Evolutionary conservation across 2,888 invertebrate genomes (phyloP).

Genomic region (Congeria kusceri): DNA sequence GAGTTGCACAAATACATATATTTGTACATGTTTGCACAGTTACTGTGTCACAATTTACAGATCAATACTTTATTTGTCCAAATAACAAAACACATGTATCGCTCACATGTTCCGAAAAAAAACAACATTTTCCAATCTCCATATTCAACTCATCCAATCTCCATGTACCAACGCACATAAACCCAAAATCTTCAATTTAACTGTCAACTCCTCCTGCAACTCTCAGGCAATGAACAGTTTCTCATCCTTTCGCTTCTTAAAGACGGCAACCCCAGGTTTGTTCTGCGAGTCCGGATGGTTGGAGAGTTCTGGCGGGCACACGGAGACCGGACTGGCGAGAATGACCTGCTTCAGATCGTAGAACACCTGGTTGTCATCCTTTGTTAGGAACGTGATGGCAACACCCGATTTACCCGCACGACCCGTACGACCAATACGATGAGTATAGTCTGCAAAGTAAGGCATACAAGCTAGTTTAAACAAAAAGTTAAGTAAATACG

Average conservation of each 20-base stretch:
- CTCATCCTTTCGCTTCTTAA: conserved; percentile 89
- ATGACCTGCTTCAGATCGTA: conserved; percentile 97
- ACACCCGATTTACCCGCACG: conserved; percentile 99
- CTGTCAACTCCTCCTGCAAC: neutral
- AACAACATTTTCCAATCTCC: too few species aligned
- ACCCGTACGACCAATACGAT: conserved; percentile 99
- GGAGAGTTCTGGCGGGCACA: conserved; percentile 97
- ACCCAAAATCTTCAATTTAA: too few species aligned
- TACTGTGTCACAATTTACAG: too few species aligned
- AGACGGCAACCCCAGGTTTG: conserved; percentile 96
- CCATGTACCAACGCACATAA: too few species aligned
- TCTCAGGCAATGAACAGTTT: conserved; percentile 70
- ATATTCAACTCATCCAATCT: too few species aligned
- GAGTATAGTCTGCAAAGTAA: conserved; percentile 89
- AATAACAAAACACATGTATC: too few species aligned
- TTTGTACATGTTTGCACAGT: too few species aligned
- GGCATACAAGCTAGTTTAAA: too few species aligned
- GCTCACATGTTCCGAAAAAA: too few species aligned
- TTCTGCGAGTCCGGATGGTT: conserved; percentile 99
- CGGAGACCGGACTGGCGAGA: conserved; percentile 95
- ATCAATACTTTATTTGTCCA: too few species aligned
- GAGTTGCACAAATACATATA: too few species aligned
- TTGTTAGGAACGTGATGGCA: conserved; percentile 98
- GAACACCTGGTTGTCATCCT: conserved; percentile 97
- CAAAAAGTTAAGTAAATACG: too few species aligned